Conservation (phyloP, 1,140 invertebrate genomes). For the Agrilus planipennis region DNA sequence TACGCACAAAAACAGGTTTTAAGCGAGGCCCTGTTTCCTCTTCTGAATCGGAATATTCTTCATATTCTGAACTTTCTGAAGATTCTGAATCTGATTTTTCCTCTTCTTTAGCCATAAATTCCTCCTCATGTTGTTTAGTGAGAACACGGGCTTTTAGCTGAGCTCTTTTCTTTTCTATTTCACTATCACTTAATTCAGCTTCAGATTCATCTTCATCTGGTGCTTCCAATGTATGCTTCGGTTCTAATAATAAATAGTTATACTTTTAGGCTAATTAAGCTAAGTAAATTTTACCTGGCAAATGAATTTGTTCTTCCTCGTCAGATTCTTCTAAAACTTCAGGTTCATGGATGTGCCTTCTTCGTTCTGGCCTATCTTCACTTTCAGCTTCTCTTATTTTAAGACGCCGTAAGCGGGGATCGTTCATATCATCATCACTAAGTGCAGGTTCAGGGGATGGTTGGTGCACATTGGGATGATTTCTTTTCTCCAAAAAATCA, state of each 20-base stretch:
- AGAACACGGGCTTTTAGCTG: slow-evolving; percentile 51
- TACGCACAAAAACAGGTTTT: slow-evolving; percentile 95
- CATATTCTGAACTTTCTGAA: slow-evolving; percentile 53
- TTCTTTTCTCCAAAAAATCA: slow-evolving; percentile 61
- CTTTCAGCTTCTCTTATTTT: slow-evolving; percentile 47
- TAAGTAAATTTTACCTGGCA: slow-evolving; percentile 10
- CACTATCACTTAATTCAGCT: slow-evolving; percentile 60
- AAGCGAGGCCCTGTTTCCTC: slow-evolving; percentile 79
- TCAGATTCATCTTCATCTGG: slow-evolving; percentile 57
- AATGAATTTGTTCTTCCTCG: slow-evolving; percentile 41
- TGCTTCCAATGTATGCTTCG: slow-evolving; percentile 36
- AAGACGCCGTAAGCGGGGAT: slow-evolving; percentile 62
- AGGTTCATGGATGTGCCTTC: slow-evolving; percentile 54
- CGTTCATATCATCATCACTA: slow-evolving; percentile 50
- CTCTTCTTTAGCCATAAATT: slow-evolving; percentile 46
- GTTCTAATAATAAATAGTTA: slow-evolving; percentile 14
- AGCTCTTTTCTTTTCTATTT: slow-evolving; percentile 69
- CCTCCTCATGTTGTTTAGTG: slow-evolving; percentile 53
- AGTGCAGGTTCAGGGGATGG: slow-evolving; percentile 19
- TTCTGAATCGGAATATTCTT: slow-evolving; percentile 81
- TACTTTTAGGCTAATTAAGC: not conserved
- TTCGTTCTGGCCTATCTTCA: slow-evolving; percentile 39
- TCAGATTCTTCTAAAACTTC: slow-evolving; percentile 60
- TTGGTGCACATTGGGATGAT: slow-evolving; percentile 24
- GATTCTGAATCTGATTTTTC: slow-evolving; percentile 70